Evolutionary conservation across 1,140 invertebrate genomes (phyloP), one percentile per base, ranked within the genome.

Genomic region (Drosophila triauraria): DNA sequence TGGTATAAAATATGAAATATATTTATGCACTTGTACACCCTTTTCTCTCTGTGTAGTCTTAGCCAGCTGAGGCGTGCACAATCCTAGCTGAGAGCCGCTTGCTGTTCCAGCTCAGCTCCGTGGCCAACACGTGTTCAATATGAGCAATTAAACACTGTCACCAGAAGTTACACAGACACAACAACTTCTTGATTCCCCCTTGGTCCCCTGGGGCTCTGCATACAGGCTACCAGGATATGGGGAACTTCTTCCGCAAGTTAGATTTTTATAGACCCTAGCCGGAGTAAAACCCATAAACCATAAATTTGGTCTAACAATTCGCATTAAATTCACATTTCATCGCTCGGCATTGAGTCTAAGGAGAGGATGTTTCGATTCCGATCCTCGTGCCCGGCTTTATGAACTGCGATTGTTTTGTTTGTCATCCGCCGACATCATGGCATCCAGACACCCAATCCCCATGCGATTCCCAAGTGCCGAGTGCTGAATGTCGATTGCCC

Each of bases 91-190:
- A 61, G 74, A 58, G 17, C 61, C 42, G 38, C 46, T 47, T 69
- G 48, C 42, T 68, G 20, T 59, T 62, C 43, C 51, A 64, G 50
- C 43, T 61, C 35, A 64, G 42, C 32, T 56, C 15, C 50, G 54
- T 59, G 70, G 67, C 60, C 54, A 81, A 90, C 85, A 88, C 85
- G 85, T 88, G 85, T 90, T 88, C 85, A 82, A 90, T 90, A 91
- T 91, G 78, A 90, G 82, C 85, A 90, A 90, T 90, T 90, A 90
- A 90, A 85, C 85, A 90, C 81, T 86, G 86, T 91, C 85, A 80
- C 82, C 75, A 90, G 84, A 76, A 85, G 70, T 85, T 70, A 74
- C 67, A 78, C 54, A 59, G 56, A 75, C 69, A 78, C 70, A 87
- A 78, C 68, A 75, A 56, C 70, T 50, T 48, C 40, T 17, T 7